phyloP scores from a whole-genome alignment of 2,797 vertebrate species.

The Channa striata region DNA sequence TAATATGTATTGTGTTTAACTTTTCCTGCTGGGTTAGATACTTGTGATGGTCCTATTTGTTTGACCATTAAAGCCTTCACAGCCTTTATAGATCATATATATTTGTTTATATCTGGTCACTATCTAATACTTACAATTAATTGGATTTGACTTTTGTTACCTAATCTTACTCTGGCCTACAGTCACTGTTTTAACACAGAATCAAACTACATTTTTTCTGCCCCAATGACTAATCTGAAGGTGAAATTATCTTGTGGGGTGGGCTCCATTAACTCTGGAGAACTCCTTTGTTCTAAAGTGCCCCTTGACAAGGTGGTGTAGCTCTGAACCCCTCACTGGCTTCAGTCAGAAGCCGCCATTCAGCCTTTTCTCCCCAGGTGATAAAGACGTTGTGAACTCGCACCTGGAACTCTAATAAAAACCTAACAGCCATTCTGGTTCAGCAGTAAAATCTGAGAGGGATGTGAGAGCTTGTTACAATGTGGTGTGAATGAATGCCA shows the following conservation, averaged over 20 bases:
- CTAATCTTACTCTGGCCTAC: conserved; percentile 3
- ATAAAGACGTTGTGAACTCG: conserved; percentile 71
- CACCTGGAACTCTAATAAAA: conserved; percentile 82
- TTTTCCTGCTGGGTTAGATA: conserved; percentile 39
- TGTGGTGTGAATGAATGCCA: conserved; percentile 70
- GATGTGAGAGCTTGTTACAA: conserved; percentile 71
- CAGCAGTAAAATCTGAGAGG: conserved; percentile 71
- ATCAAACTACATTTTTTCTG: conserved; percentile 1
- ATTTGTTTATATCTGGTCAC: too few species aligned
- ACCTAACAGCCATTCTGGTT: conserved; percentile 72
- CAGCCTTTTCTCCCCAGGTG: conserved; percentile 60
- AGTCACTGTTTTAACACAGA: conserved; percentile 17
- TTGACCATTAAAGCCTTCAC: background rate
- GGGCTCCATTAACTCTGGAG: conserved; percentile 20
- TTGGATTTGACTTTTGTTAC: too few species aligned
- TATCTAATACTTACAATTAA: too few species aligned
- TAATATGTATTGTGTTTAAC: conserved; percentile 44
- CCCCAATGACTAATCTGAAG: conserved; percentile 19
- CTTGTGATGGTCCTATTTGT: conserved; percentile 18
- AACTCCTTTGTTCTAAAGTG: conserved; percentile 39
- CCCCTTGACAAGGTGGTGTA: conserved; percentile 30
- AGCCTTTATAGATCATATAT: conserved; percentile 29
- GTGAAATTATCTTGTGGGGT: too few species aligned
- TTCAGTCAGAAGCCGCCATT: conserved; percentile 42
- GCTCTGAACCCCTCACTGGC: conserved; percentile 44